Percentiles rank a stretch among this genome's conserved stretches.
Evolutionary conservation across 2,797 vertebrate genomes (phyloP).

Genomic region (Eutrigla gurnardus): DNA sequence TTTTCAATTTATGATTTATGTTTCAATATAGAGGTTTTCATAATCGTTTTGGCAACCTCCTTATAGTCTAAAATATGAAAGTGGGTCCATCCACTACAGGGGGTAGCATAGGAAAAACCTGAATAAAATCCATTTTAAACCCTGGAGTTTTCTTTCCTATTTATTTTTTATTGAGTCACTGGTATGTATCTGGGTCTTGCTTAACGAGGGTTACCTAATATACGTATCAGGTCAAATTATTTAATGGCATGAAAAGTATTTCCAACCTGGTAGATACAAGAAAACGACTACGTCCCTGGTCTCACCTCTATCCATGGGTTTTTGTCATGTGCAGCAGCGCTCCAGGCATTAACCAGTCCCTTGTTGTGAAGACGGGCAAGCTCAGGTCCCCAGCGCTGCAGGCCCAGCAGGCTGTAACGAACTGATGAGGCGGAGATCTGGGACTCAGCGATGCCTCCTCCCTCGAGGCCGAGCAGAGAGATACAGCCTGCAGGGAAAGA

Average conservation of each 20-base stretch:
- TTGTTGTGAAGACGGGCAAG: constrained; percentile 92
- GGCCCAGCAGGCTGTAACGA: constrained; percentile 88
- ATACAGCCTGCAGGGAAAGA: constrained; percentile 84
- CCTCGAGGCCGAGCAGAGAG: constrained; percentile 91
- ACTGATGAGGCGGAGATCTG: constrained; percentile 93
- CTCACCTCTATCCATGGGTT: constrained; percentile 95
- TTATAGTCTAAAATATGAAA: too few species aligned
- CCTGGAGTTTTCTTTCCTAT: too few species aligned
- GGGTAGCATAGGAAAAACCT: too few species aligned
- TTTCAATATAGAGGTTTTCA: too few species aligned
- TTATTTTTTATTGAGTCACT: too few species aligned
- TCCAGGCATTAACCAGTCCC: constrained; percentile 97
- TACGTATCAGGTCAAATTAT: too few species aligned
- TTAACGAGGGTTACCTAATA: too few species aligned
- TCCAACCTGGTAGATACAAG: not conserved
- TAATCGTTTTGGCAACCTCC: too few species aligned
- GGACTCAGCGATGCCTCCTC: constrained; percentile 88
- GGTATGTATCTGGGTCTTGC: too few species aligned
- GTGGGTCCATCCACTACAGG: too few species aligned
- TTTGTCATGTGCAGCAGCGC: constrained; percentile 90
- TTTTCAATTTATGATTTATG: too few species aligned
- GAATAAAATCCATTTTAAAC: too few species aligned
- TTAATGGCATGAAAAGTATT: not conserved
- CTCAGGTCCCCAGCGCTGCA: constrained; percentile 96
- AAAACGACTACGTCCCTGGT: not conserved